Conservation (phyloP, 2,888 invertebrate genomes). For the Petrophora chlorosata region DNA sequence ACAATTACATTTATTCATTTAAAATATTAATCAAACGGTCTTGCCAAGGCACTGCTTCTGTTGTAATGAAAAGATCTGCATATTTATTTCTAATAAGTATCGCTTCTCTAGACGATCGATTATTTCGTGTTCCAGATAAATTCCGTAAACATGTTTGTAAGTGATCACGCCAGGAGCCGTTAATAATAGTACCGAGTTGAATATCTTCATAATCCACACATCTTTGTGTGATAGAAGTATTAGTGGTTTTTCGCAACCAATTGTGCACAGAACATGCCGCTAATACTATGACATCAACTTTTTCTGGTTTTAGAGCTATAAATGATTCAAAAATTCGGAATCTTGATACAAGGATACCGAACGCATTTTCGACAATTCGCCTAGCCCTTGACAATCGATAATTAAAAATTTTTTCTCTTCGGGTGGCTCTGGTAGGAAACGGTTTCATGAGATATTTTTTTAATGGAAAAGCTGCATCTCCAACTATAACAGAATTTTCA, state of each 20-base stretch:
- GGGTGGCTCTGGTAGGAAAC: conserved; percentile 9
- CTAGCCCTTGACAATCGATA: conserved; percentile 15
- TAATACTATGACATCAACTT: conserved; percentile 32
- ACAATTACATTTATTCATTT: too few relatives aligned
- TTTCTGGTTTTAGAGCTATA: conserved; percentile 26
- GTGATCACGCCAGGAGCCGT: conserved; percentile 9
- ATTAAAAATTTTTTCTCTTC: not conserved
- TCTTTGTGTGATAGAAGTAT: conserved; percentile 26
- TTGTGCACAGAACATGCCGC: conserved; percentile 38
- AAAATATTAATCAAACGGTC: too few relatives aligned
- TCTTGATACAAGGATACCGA: conserved; percentile 19
- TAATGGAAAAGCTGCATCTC: conserved; percentile 29
- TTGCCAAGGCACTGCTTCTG: too few relatives aligned
- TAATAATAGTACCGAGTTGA: not conserved
- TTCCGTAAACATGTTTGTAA: not conserved
- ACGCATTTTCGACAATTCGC: conserved; percentile 27
- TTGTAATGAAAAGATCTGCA: too few relatives aligned
- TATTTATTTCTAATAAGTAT: too few relatives aligned
- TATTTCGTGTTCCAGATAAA: conserved; percentile 1
- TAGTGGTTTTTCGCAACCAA: conserved; percentile 33
- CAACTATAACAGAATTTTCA: conserved; percentile 20
- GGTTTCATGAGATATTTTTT: conserved; percentile 28
- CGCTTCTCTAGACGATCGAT: conserved; percentile 5
- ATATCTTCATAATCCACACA: conserved; percentile 6
- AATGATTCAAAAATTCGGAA: conserved; percentile 7